phyloP scores from a whole-genome alignment of 2,888 invertebrate species.

The Eurois occulta region DNA sequence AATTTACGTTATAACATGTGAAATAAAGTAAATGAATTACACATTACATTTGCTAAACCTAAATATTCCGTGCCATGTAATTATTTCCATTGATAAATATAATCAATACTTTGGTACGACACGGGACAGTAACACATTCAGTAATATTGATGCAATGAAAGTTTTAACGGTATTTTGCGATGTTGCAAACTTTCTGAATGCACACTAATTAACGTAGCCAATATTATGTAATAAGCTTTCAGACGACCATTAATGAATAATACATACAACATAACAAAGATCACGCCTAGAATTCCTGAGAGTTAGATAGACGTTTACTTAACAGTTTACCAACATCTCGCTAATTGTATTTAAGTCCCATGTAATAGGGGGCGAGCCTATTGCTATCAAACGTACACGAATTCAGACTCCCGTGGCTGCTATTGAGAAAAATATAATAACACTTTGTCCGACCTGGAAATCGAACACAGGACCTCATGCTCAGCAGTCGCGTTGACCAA shows the following conservation, averaged over 20 bases:
- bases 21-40: background rate
- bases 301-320: background rate
- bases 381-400: background rate
- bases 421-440: background rate
- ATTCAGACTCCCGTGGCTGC: background rate
- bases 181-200: background rate
- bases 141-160: background rate
- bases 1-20: too few species aligned
- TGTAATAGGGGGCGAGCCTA: background rate
- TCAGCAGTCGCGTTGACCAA: too few species aligned
- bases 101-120: background rate
- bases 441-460: background rate
- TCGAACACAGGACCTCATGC: background rate
- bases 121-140: background rate
- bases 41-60: background rate
- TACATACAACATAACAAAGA: background rate
- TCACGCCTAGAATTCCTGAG: background rate
- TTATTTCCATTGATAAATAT: background rate
- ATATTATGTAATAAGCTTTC: background rate
- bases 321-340: background rate
- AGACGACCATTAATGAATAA: background rate
- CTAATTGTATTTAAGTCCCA: background rate
- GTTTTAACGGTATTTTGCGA: background rate
- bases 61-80: background rate
- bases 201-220: background rate